Evolutionary conservation across 2,888 invertebrate species (phyloP).

Genomic region (Calameuta pallipes): DNA sequence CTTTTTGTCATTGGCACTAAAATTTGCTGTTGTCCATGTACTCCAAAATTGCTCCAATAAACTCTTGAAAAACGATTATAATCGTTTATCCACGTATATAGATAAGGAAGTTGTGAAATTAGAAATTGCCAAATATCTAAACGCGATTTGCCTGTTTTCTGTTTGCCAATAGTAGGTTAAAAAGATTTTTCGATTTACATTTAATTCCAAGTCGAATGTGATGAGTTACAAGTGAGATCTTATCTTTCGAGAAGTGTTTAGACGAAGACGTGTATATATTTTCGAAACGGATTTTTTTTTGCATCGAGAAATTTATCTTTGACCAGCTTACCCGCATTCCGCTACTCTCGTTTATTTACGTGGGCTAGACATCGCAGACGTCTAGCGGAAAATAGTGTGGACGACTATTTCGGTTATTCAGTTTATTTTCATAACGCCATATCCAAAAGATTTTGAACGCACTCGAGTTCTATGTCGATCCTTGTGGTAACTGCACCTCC

Average conservation of each 20-base stretch:
- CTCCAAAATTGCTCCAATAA: neutral
- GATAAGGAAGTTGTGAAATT: neutral
- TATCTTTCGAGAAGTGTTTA: neutral
- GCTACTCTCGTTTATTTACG: neutral
- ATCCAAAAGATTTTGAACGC: neutral
- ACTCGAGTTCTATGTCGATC: neutral
- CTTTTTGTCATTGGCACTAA: neutral
- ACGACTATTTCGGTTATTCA: neutral
- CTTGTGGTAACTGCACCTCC: neutral
- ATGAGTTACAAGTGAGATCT: neutral
- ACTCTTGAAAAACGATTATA: neutral
- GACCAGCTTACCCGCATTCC: neutral
- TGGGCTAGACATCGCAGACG: neutral
- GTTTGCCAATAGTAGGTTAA: neutral
- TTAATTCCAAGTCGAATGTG: neutral
- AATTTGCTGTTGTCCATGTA: neutral
- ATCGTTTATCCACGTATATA: neutral
- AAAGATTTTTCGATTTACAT: neutral
- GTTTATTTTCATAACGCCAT: neutral
- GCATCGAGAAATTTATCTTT: neutral
- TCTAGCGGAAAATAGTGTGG: neutral
- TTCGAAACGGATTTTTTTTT: neutral
- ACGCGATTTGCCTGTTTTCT: neutral
- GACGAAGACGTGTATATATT: neutral
- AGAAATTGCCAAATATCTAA: neutral